These are phyloP conservation scores for Euplexia lucipara DNA, from an alignment of 2,888 invertebrate genomes.

Conservation along the genomic window DNA sequence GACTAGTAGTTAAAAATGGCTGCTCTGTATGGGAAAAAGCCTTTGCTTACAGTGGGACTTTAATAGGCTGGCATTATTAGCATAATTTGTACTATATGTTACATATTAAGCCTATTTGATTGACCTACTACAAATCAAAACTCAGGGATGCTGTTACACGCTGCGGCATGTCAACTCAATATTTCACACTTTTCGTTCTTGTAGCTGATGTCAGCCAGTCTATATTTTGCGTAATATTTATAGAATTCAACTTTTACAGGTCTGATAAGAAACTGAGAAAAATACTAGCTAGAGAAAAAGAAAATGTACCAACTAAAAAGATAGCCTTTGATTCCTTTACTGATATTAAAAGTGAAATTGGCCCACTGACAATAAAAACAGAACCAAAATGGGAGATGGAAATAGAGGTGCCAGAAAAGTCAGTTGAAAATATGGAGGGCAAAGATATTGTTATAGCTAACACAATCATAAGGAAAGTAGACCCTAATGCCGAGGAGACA, in stretches of 20 bases:
- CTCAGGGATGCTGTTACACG: too few species aligned
- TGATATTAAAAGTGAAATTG: conserved; percentile 88
- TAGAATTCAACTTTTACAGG: conserved; percentile 66
- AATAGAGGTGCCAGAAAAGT: conserved; percentile 77
- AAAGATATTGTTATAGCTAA: conserved; percentile 87
- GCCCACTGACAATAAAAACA: conserved; percentile 79
- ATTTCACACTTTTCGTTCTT: neutral
- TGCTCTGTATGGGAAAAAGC: too few species aligned
- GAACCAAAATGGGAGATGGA: conserved; percentile 89
- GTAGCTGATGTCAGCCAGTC: neutral
- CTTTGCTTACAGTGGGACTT: too few species aligned
- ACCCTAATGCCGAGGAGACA: conserved; percentile 72
- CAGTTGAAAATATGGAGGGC: conserved; percentile 78
- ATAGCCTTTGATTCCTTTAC: conserved; percentile 87
- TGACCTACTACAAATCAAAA: neutral
- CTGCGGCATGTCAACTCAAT: too few species aligned
- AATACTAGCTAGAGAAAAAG: conserved; percentile 73
- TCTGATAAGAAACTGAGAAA: conserved; percentile 84
- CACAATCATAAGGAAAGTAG: conserved; percentile 87
- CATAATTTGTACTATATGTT: too few species aligned
- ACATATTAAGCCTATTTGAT: neutral
- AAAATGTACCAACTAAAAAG: conserved; percentile 82
- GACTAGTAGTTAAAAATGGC: too few species aligned
- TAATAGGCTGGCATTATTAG: too few species aligned
- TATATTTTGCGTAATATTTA: conserved; percentile 1